A percentile compares a stretch with the other conserved stretches of the same genome.
phyloP scores from a whole-genome alignment of 2,113 vertebrate genomes.

The Psammodynastes pulverulentus region DNA sequence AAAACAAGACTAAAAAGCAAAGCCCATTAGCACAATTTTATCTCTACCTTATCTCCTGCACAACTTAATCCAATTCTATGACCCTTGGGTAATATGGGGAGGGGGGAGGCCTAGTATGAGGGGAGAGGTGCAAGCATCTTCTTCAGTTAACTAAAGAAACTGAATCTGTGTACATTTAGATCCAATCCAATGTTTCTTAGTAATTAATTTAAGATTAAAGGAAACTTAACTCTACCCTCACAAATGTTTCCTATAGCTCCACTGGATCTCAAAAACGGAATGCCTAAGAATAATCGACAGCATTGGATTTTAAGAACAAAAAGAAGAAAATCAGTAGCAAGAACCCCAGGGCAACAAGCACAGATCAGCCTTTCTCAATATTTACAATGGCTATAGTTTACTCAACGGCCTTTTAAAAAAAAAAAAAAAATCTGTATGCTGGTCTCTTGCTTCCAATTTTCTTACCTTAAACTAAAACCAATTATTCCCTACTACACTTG shows the following conservation, averaged over 20 bases:
- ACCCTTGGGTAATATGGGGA: neutral
- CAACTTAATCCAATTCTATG: neutral
- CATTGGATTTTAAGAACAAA: neutral
- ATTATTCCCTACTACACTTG: neutral
- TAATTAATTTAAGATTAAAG: neutral
- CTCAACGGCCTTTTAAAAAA: neutral
- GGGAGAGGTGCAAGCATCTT: neutral
- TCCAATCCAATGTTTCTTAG: neutral
- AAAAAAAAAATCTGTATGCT: neutral
- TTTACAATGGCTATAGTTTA: neutral
- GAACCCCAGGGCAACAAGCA: neutral
- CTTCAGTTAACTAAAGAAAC: neutral
- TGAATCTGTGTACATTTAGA: neutral
- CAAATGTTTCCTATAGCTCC: neutral
- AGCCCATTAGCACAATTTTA: neutral
- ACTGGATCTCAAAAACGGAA: neutral
- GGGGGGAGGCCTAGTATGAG: neutral
- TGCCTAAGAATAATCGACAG: neutral
- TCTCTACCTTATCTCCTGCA: neutral
- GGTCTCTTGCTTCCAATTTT: neutral
- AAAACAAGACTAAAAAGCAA: neutral
- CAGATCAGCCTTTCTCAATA: neutral
- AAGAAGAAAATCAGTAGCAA: neutral
- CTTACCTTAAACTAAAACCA: neutral
- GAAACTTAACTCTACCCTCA: neutral